Evolutionary conservation across 1,140 invertebrate species (phyloP).

Genomic region (Eurytemora carolleeae): DNA sequence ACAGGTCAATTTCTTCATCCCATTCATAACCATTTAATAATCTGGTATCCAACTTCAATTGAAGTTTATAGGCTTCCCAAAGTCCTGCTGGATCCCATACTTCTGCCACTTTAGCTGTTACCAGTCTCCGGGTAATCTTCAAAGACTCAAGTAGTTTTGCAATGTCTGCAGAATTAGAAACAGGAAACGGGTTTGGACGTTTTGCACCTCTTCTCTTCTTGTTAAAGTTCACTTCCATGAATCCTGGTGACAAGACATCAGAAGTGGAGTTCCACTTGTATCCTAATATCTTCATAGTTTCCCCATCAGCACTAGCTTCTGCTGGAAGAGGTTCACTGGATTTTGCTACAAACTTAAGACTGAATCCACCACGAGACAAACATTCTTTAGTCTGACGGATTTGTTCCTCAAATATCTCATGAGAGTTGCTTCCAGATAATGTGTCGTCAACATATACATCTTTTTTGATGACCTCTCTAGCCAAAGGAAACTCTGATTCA

Average conservation of each 20-base stretch:
- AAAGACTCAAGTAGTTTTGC: background rate
- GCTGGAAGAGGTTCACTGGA: background rate
- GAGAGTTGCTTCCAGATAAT: background rate
- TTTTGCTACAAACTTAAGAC: background rate
- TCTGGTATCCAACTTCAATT: background rate
- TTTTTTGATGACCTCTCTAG: background rate
- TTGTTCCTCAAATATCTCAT: background rate
- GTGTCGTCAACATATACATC: background rate
- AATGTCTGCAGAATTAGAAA: background rate
- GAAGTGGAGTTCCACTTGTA: background rate
- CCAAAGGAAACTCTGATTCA: background rate
- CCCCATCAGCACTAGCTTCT: background rate
- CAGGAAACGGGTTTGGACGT: background rate
- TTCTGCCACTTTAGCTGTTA: background rate
- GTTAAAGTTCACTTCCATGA: background rate
- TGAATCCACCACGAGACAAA: background rate
- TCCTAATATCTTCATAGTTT: background rate
- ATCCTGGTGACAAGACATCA: background rate
- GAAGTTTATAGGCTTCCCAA: background rate
- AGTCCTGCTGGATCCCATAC: background rate
- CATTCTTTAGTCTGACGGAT: too few species aligned
- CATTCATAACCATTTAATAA: background rate
- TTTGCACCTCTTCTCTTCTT: background rate
- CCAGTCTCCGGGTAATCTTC: background rate
- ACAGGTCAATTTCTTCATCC: background rate